Evolutionary conservation across 2,888 invertebrate species (phyloP).

Genomic region (Cloeon dipterum): DNA sequence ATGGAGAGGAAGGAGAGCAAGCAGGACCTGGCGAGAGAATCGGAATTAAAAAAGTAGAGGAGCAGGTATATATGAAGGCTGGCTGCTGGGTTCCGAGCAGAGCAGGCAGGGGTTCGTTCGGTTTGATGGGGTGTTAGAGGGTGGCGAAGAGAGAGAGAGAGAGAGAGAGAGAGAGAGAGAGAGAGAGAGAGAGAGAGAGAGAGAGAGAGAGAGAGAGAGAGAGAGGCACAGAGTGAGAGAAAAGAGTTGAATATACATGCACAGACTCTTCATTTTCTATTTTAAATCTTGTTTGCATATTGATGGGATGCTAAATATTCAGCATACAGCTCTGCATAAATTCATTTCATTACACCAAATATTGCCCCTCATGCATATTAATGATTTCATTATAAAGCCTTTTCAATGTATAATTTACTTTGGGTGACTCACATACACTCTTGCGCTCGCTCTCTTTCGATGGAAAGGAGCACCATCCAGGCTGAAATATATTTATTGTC

Average conservation of each 20-base stretch:
- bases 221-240: conserved; percentile 28
- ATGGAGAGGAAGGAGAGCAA: conserved; percentile 4
- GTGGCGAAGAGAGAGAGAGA: conserved; percentile 5
- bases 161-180: not conserved
- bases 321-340: conserved; percentile 39
- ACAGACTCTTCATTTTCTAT: conserved; percentile 10
- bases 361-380: conserved; percentile 40
- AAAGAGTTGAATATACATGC: conserved; percentile 10
- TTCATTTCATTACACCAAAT: conserved; percentile 40
- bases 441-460: conserved; percentile 3
- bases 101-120: conserved; percentile 17
- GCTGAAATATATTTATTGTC: no score
- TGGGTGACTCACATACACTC: conserved; percentile 27
- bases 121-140: conserved; percentile 10
- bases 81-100: no score
- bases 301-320: conserved; percentile 22
- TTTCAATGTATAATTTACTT: conserved; percentile 42
- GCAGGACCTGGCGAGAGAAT: not conserved
- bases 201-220: conserved; percentile 37
- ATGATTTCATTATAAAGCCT: conserved; percentile 34
- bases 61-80: not conserved
- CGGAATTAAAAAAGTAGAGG: not conserved
- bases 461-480: no score
- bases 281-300: conserved; percentile 11
- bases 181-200: conserved; percentile 12